Conservation (phyloP, 2,888 invertebrate genomes). For the Eudemis profundana region DNA sequence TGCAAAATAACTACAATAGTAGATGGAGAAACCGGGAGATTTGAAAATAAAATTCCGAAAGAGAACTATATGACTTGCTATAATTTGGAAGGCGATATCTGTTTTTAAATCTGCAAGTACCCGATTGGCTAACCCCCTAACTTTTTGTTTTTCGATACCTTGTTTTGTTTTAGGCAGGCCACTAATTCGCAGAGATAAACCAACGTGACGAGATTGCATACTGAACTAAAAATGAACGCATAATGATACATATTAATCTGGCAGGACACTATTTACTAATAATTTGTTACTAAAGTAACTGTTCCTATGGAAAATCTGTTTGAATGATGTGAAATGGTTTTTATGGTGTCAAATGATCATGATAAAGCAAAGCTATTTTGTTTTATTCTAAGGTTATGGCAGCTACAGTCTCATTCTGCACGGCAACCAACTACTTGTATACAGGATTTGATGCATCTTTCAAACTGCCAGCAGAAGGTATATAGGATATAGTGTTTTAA, state of each 20-base stretch:
- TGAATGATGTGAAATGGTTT: background rate
- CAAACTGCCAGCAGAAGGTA: background rate
- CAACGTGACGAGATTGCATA: background rate
- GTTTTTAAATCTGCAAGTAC: conserved; percentile 2
- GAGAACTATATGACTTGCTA: background rate
- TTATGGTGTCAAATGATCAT: background rate
- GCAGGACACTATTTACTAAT: background rate
- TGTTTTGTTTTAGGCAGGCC: conserved; percentile 42
- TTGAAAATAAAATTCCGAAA: conserved; percentile 1
- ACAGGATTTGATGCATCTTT: background rate
- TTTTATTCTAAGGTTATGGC: conserved; percentile 26
- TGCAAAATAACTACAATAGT: conserved; percentile 9
- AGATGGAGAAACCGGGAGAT: conserved; percentile 1
- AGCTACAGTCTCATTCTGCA: background rate
- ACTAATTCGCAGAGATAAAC: conserved; percentile 13
- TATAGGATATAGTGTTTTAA: background rate
- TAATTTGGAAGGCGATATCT: background rate
- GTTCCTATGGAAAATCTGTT: background rate
- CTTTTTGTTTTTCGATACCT: conserved; percentile 26
- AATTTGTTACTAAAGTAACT: background rate
- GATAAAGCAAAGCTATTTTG: conserved; percentile 7
- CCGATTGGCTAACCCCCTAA: conserved; percentile 10
- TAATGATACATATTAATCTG: background rate
- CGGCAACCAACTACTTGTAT: background rate
- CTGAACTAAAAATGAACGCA: background rate